Evolutionary conservation across 1,140 invertebrate genomes (phyloP), one percentile per base, ranked within the genome.

Genomic region (Mya arenaria): DNA sequence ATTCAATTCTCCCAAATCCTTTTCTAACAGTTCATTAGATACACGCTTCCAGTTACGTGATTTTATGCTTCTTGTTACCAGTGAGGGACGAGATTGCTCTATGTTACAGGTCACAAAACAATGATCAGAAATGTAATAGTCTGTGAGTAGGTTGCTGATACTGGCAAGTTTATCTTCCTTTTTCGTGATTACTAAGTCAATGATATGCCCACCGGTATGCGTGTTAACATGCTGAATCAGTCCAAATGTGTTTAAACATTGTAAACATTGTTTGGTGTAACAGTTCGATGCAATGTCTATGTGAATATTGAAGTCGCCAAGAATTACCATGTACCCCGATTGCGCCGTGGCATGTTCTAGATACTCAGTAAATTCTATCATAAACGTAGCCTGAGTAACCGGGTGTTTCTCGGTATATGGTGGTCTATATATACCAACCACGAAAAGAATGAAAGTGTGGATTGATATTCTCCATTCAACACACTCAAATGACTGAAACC

Each of bases 241-340:
- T 10, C 69, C 69, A 72, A 28, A 72, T 72, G 69, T 23, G n/a
- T 72, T 25, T 19, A 72, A 30, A 56, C 44, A 72, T n/a, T 72
- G 17, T 4, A 23, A 10, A 25, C 34, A 72, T 13, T 48, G 69
- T 17, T 72, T 72, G 4, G 69, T 25, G 36, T 72, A 72, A 56
- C 69, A 72, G 37, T 72, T 52, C n/a, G 32, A 17, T 10, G 17
- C 17, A 72, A 56, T 72, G 69, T 72, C 69, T 25, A 72, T 10
- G 39, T 72, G 44, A 4, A 55, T 17, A 30, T 72, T 72, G 34
- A 72, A 55, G 36, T 72, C 69, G 13, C 69, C 69, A 30, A 72
- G 5, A 5, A 72, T 19, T 25, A 72, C 44, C 4, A 55, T 25
- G 19, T 28, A 34, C 37, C 58, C 69, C 32, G 44, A 19, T 39